A percentile compares a stretch with the other conserved stretches of the same genome.
These are phyloP conservation scores for Mythimna lalbum DNA, from an alignment of 2,888 invertebrate species.

Conservation along the genomic window DNA sequence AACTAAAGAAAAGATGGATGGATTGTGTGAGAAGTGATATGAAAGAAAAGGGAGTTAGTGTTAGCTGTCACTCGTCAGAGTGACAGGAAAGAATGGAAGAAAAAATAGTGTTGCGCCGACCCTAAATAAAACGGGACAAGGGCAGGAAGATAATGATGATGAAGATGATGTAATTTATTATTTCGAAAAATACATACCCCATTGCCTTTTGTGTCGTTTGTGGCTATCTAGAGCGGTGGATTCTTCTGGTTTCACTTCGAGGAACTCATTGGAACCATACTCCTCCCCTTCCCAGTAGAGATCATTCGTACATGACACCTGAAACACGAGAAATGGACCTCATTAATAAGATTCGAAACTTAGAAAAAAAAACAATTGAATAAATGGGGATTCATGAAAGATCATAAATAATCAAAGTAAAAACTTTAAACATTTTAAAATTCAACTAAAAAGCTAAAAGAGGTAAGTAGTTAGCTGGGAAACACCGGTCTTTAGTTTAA, in stretches of 20 bases:
- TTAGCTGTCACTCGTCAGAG: no score
- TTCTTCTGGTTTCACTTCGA: slow-evolving; percentile 81
- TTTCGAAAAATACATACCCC: slow-evolving; percentile 20
- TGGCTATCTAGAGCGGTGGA: slow-evolving; percentile 68
- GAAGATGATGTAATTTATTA: no score
- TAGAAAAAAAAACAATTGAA: neutral
- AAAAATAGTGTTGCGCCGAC: no score
- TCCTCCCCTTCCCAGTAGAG: slow-evolving; percentile 85
- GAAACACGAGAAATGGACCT: slow-evolving; percentile 62
- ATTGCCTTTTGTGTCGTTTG: slow-evolving; percentile 71
- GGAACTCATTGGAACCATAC: slow-evolving; percentile 81
- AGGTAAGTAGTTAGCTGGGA: neutral
- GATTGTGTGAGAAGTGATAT: no score
- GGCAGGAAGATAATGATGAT: no score
- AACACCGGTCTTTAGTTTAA: no score
- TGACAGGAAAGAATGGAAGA: no score
- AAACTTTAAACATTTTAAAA: neutral
- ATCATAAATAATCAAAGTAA: neutral
- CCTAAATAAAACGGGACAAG: no score
- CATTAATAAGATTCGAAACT: no score
- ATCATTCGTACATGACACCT: slow-evolving; percentile 80
- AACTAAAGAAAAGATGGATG: no score
- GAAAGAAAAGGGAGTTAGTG: no score
- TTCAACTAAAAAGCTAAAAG: neutral
- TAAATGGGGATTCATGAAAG: neutral